Percentiles rank a stretch among this genome's conserved stretches.
Conservation (phyloP, 2,113 vertebrate species). For the Empidonax traillii region DNA sequence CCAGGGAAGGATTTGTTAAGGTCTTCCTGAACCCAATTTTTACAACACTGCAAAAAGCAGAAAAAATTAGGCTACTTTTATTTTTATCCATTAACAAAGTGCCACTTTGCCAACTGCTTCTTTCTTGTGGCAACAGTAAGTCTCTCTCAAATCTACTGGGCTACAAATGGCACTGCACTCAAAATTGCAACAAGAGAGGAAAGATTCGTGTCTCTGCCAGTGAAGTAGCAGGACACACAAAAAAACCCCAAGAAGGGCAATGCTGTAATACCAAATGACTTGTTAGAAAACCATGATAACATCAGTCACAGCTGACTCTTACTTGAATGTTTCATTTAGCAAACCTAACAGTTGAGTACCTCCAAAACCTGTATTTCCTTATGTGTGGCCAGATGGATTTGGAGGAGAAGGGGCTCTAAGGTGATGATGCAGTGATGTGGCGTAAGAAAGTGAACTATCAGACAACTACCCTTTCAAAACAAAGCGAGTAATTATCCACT, state of each 20-base stretch:
- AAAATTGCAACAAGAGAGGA: not conserved
- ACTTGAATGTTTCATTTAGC: not conserved
- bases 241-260: not conserved
- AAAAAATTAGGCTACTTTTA: not conserved
- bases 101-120: not conserved
- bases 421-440: not conserved
- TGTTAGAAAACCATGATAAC: not conserved
- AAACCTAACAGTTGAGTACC: not conserved
- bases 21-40: not conserved
- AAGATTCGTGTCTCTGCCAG: not conserved
- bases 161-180: not conserved
- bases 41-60: not conserved
- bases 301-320: not conserved
- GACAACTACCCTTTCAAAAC: not conserved
- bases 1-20: not conserved
- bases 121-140: not conserved
- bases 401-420: not conserved
- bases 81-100: not conserved
- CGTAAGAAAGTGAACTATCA: not conserved
- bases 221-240: not conserved
- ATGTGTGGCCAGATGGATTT: not conserved
- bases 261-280: not conserved
- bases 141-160: not conserved
- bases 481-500: not conserved
- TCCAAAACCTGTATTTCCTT: not conserved